Conservation (phyloP, 2,113 vertebrate species). For the Cepphus grylle region DNA sequence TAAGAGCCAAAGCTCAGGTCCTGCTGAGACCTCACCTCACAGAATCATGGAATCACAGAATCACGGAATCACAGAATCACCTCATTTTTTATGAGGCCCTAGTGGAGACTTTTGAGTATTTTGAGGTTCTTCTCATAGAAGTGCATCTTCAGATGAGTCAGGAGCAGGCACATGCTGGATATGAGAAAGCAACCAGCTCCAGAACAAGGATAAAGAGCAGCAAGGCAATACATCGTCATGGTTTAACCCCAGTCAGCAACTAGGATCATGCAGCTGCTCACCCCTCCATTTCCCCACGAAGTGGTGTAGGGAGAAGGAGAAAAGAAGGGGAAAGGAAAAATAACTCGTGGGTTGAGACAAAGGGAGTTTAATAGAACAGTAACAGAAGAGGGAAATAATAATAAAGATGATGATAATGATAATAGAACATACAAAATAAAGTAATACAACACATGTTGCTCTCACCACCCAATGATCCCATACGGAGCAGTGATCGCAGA, state of each 20-base stretch:
- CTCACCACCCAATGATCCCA: not conserved
- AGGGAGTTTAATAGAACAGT: not conserved
- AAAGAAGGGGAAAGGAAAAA: not conserved
- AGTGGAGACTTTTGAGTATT: not conserved
- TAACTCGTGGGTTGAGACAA: not conserved
- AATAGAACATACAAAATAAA: not conserved
- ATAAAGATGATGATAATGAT: not conserved
- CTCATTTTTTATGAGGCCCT: not conserved
- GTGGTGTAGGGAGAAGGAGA: not conserved
- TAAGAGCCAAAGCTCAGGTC: not conserved
- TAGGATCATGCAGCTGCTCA: not conserved
- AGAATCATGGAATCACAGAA: not conserved
- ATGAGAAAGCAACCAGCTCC: not conserved
- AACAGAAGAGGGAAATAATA: not conserved
- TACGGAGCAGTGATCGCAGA: not conserved
- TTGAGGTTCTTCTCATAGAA: not conserved
- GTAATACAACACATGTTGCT: not conserved
- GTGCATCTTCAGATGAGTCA: not conserved
- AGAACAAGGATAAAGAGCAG: not conserved
- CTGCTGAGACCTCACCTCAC: not conserved
- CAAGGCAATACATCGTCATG: not conserved
- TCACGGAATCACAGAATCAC: not conserved
- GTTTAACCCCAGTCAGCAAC: not conserved
- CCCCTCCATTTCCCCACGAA: not conserved
- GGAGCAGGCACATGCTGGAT: not conserved